Evolutionary conservation across 2,113 vertebrate genomes (phyloP), one percentile per base, ranked within the genome.

Genomic region (Seriola dumerili): DNA sequence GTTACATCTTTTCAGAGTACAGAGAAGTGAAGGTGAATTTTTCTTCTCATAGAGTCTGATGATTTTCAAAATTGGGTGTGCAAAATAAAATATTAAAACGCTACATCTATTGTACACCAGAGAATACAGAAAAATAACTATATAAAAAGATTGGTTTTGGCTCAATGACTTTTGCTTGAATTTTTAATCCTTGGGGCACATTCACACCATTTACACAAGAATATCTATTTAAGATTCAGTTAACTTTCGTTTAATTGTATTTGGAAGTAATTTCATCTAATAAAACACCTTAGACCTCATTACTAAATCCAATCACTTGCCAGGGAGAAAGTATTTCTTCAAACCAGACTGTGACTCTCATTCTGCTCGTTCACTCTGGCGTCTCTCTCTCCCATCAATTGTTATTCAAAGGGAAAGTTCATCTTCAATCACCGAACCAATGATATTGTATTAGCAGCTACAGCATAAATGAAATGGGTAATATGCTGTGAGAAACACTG

Each of bases 211-310:
- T 86, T 36, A 76, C 66, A 78, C 46, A 76, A 72, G 67, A 69
- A 72, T 36, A 58, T 86, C 66, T 84, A 16, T 84, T 84, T 83
- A 85, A 83, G 73, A 85, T 85, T 88, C 58, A 58, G 81, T 89
- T 90, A 88, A 87, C 82, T 88, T 90, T 89, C n/a, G 3, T 85
- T 89, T 92, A 91, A 92, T 89, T 90, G 85, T 90, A 89, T 91
- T 89, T 91, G 89, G 81, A 82, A 85, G 83, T 85, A 88, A 91
- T 92, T 89, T 77, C 61, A 87, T 92, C 86, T 84, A 65, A 88
- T 92, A 91, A 85, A 92, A 92, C 89, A 93, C 90, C 88, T 89
- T 79, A 91, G 83, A 92, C 86, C 83, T 91, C 88, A 92, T 93
- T 93, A 91, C 75, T 48, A 68, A 92, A 91, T 85, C 85, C 89